These are phyloP conservation scores for Coenonympha glycerion DNA, from an alignment of 2,888 invertebrate species.

Conservation along the genomic window DNA sequence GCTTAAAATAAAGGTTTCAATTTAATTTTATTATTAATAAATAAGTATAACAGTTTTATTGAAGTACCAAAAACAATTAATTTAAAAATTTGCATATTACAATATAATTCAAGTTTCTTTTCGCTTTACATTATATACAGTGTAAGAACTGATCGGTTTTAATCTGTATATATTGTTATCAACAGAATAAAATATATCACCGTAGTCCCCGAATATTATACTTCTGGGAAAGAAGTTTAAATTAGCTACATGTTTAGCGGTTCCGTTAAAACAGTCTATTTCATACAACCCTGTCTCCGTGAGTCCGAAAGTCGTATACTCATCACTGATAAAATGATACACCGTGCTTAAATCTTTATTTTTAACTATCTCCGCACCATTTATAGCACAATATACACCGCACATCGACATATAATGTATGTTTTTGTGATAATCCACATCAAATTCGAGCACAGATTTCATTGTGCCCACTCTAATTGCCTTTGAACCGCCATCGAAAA, in stretches of 20 bases:
- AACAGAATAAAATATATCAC: slow-evolving; percentile 57
- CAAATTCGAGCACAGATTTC: slow-evolving; percentile 57
- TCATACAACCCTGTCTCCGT: slow-evolving; percentile 48
- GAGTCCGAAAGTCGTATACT: slow-evolving; percentile 48
- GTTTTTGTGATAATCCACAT: slow-evolving; percentile 54
- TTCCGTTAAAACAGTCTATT: slow-evolving; percentile 57
- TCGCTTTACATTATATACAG: slow-evolving; percentile 48
- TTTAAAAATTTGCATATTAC: background rate
- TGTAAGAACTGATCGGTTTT: slow-evolving; percentile 55
- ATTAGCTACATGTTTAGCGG: slow-evolving; percentile 46
- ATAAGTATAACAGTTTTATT: background rate
- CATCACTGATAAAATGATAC: slow-evolving; percentile 52
- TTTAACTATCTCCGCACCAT: slow-evolving; percentile 47
- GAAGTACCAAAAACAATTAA: background rate
- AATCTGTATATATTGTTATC: slow-evolving; percentile 53
- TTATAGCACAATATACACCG: slow-evolving; percentile 53
- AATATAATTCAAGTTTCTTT: slow-evolving; percentile 22
- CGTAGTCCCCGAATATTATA: slow-evolving; percentile 61
- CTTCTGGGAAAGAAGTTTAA: slow-evolving; percentile 51
- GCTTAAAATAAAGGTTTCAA: background rate
- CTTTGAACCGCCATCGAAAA: slow-evolving; percentile 42
- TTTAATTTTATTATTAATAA: no score
- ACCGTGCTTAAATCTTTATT: slow-evolving; percentile 50
- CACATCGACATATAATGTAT: slow-evolving; percentile 60
- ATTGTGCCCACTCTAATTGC: slow-evolving; percentile 45